Percentiles rank a stretch among this genome's conserved stretches.
Evolutionary conservation across 2,888 invertebrate species (phyloP).

Genomic region (Opisthograptis luteolata): DNA sequence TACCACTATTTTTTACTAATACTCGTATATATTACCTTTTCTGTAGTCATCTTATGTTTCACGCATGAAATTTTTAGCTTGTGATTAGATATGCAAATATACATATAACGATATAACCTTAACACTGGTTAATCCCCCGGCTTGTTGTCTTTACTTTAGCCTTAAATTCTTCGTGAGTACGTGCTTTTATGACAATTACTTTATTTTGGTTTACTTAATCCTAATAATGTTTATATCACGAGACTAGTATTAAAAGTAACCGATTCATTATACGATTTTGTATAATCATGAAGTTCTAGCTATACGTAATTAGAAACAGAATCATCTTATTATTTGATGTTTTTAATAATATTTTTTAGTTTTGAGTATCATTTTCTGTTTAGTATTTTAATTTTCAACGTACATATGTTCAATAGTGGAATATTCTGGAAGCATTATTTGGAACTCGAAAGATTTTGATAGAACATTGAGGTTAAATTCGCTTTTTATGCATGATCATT

Average conservation of each 20-base stretch:
- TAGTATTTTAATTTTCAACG: too few relatives aligned
- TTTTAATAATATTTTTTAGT: too few relatives aligned
- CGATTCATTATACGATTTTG: too few relatives aligned
- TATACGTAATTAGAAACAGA: too few relatives aligned
- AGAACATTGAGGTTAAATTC: too few relatives aligned
- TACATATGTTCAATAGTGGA: too few relatives aligned
- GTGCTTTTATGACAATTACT: slow-evolving; percentile 4
- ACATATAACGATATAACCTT: not conserved
- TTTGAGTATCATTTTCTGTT: too few relatives aligned
- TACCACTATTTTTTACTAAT: slow-evolving; percentile 10
- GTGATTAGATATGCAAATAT: slow-evolving; percentile 26
- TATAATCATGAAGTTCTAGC: too few relatives aligned
- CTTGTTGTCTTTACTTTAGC: slow-evolving; percentile 15
- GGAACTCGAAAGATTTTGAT: too few relatives aligned
- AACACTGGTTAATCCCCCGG: slow-evolving; percentile 19
- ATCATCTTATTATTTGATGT: too few relatives aligned
- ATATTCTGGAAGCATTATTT: too few relatives aligned
- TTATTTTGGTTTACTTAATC: slow-evolving; percentile 3
- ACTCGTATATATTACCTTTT: slow-evolving; percentile 2
- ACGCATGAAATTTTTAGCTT: slow-evolving; percentile 32
- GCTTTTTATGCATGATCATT: slow-evolving; percentile 2
- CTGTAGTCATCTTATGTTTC: slow-evolving; percentile 16
- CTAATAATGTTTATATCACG: not conserved
- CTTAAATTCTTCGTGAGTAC: slow-evolving; percentile 5
- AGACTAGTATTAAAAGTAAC: too few relatives aligned